Conservation (phyloP, 2,888 invertebrate species). For the Salpingus planirostris region DNA sequence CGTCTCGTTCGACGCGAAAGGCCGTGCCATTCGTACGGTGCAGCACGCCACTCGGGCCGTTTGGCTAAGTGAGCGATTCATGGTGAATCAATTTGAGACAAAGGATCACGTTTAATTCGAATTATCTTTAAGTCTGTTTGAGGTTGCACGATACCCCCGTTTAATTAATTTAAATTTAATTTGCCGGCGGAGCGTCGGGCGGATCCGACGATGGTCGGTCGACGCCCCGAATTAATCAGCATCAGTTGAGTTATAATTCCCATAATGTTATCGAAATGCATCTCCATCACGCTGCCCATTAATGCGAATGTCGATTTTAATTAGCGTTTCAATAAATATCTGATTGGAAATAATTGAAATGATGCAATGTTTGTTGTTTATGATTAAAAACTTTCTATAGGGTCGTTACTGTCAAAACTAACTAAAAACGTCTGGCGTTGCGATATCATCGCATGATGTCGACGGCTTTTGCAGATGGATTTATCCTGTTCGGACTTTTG, state of each 20-base stretch:
- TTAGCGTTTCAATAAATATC: slow-evolving; percentile 7
- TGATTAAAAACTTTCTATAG: no score
- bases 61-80: slow-evolving; percentile 7
- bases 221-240: slow-evolving; percentile 9
- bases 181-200: slow-evolving; percentile 7
- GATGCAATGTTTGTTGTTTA: no score
- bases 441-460: no score
- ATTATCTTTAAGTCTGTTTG: slow-evolving; percentile 14
- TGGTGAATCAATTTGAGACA: slow-evolving; percentile 14
- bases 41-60: no score
- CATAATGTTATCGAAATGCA: slow-evolving; percentile 7
- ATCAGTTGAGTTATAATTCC: no score
- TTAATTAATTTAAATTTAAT: slow-evolving; percentile 18
- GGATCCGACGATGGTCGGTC: slow-evolving; percentile 1
- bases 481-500: no score
- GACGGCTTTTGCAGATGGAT: no score
- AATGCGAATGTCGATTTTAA: slow-evolving; percentile 7
- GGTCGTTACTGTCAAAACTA: no score
- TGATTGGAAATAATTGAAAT: slow-evolving; percentile 3
- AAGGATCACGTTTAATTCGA: slow-evolving; percentile 15
- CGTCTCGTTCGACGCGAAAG: no score
- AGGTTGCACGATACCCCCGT: slow-evolving; percentile 9
- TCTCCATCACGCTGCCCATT: neutral
- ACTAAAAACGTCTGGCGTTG: no score
- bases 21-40: no score